phyloP scores from a whole-genome alignment of 2,797 vertebrate genomes.

The Hirundo rustica region DNA sequence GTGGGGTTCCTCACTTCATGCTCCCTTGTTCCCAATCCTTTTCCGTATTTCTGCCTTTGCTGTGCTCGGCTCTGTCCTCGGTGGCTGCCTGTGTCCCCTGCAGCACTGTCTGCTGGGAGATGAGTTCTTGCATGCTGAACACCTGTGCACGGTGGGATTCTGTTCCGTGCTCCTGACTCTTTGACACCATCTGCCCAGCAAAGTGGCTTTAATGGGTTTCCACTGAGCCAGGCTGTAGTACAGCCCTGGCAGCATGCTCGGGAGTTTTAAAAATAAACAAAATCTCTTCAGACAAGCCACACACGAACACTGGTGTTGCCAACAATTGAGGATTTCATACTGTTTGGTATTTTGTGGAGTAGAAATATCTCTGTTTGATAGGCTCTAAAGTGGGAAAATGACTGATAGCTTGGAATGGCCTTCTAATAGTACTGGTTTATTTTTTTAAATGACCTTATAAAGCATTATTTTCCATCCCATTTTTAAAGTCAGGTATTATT shows the following conservation, averaged over 20 bases:
- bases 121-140: slow-evolving; percentile 28
- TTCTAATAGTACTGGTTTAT: neutral
- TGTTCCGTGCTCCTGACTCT: slow-evolving; percentile 39
- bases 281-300: neutral
- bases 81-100: neutral
- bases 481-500: neutral
- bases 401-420: neutral
- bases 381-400: neutral
- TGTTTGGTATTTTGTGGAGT: neutral
- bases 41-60: neutral
- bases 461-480: neutral
- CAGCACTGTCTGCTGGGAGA: slow-evolving; percentile 4
- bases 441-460: neutral
- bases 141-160: slow-evolving; percentile 22
- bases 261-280: slow-evolving; percentile 39
- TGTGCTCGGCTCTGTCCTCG: neutral
- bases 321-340: neutral
- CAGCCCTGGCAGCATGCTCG: slow-evolving; percentile 17
- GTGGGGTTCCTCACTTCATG: neutral
- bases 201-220: slow-evolving; percentile 35
- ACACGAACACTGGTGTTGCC: neutral
- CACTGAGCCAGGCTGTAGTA: slow-evolving; percentile 24
- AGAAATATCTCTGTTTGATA: neutral
- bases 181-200: slow-evolving; percentile 39
- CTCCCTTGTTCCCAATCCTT: neutral